Conservation (phyloP, 2,888 invertebrate genomes). For the Lomographa bimaculata region DNA sequence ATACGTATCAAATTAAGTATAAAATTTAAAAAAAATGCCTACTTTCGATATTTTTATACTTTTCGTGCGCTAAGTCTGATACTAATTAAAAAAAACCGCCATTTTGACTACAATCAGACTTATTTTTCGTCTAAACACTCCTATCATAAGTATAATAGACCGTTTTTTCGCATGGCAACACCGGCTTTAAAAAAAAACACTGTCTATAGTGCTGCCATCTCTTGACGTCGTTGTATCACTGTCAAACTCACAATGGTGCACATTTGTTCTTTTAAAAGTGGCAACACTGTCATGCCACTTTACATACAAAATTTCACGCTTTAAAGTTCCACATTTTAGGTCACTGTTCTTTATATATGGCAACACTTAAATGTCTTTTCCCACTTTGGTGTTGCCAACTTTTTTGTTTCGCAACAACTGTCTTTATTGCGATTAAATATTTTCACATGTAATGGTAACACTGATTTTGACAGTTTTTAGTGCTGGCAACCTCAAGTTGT, state of each 20-base stretch:
- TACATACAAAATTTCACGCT: no score
- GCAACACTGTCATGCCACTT: no score
- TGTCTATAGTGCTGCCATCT: not conserved
- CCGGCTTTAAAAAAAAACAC: constrained; percentile 10
- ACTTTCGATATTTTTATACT: constrained; percentile 69
- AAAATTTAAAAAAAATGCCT: constrained; percentile 74
- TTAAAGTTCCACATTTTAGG: no score
- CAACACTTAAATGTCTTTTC: no score
- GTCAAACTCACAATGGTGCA: no score
- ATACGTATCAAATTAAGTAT: constrained; percentile 73
- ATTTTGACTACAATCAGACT: constrained; percentile 36
- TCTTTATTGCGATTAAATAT: no score
- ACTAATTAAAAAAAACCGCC: no score
- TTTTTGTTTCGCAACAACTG: not conserved
- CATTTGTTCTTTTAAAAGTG: no score
- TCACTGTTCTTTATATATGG: no score
- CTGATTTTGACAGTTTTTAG: no score
- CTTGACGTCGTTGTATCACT: not conserved
- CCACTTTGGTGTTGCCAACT: not conserved
- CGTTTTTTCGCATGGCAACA: constrained; percentile 39
- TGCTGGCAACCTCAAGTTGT: no score
- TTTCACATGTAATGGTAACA: no score
- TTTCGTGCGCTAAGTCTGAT: constrained; percentile 54
- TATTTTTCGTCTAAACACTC: constrained; percentile 16
- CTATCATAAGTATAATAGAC: constrained; percentile 28